phyloP scores from a whole-genome alignment of 2,888 invertebrate species.

The Eupithecia exiguata region DNA sequence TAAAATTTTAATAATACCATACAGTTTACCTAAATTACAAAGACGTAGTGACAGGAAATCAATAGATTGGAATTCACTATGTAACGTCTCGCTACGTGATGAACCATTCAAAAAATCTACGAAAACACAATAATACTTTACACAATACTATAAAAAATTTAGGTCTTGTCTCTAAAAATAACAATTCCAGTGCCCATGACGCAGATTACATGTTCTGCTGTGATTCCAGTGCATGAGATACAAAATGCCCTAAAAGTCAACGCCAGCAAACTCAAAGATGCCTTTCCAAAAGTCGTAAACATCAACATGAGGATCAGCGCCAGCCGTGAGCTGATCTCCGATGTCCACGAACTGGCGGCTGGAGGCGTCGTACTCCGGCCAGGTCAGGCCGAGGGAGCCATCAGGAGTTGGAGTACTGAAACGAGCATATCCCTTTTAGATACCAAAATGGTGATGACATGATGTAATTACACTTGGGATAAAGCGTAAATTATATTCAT shows the following conservation, averaged over 20 bases:
- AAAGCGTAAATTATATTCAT: no score
- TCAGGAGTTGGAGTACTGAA: slow-evolving; percentile 64
- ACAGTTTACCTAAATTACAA: no score
- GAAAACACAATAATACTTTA: no score
- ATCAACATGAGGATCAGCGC: slow-evolving; percentile 42
- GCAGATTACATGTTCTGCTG: neutral
- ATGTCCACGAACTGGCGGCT: slow-evolving; percentile 53
- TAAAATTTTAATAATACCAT: no score
- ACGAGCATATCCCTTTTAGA: slow-evolving; percentile 26
- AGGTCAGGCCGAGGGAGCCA: slow-evolving; percentile 49
- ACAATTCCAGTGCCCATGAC: neutral
- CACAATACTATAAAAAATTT: no score
- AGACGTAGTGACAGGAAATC: no score
- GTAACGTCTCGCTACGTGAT: no score
- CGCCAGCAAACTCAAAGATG: slow-evolving; percentile 50
- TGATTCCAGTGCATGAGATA: neutral
- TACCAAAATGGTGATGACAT: no score
- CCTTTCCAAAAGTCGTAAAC: slow-evolving; percentile 55
- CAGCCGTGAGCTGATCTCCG: slow-evolving; percentile 49
- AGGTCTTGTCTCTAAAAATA: neutral
- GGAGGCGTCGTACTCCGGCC: slow-evolving; percentile 48
- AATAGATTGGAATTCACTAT: no score
- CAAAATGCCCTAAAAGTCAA: slow-evolving; percentile 28
- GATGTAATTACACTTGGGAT: no score
- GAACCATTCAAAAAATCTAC: no score